These are phyloP conservation scores for Nyctibius bracteatus DNA, from an alignment of 2,113 vertebrate species.

Conservation along the genomic window DNA sequence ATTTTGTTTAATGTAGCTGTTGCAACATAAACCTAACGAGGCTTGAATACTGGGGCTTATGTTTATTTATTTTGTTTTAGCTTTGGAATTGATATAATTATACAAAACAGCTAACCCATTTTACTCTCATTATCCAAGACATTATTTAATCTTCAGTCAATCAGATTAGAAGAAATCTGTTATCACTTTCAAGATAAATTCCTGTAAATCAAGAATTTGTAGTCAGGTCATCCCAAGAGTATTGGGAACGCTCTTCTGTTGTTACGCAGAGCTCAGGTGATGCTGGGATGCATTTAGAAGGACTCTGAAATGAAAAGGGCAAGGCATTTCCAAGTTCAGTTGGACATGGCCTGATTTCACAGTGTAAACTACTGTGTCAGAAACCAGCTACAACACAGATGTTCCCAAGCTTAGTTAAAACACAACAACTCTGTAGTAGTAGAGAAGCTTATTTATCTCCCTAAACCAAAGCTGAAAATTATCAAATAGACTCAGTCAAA, in stretches of 20 bases:
- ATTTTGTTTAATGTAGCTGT: slow-evolving; percentile 10
- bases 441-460: background rate
- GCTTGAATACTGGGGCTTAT: slow-evolving; percentile 19
- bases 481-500: background rate
- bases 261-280: background rate
- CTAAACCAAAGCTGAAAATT: background rate
- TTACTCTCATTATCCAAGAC: slow-evolving; percentile 16
- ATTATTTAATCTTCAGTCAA: slow-evolving; percentile 48
- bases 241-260: background rate
- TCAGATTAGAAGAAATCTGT: background rate
- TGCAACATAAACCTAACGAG: slow-evolving; percentile 29
- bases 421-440: background rate
- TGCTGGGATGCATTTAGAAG: background rate
- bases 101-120: slow-evolving; percentile 21
- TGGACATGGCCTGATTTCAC: background rate
- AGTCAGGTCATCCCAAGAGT: background rate
- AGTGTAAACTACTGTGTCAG: background rate
- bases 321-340: background rate
- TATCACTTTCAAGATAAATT: background rate
- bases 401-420: background rate
- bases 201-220: background rate
- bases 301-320: background rate
- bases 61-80: slow-evolving; percentile 44
- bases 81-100: slow-evolving; percentile 52
- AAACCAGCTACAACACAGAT: background rate